Percentiles rank a stretch among this genome's conserved stretches.
These are phyloP conservation scores for Rhynchotus rufescens DNA, from an alignment of 2,797 vertebrate genomes.

Conservation along the genomic window DNA sequence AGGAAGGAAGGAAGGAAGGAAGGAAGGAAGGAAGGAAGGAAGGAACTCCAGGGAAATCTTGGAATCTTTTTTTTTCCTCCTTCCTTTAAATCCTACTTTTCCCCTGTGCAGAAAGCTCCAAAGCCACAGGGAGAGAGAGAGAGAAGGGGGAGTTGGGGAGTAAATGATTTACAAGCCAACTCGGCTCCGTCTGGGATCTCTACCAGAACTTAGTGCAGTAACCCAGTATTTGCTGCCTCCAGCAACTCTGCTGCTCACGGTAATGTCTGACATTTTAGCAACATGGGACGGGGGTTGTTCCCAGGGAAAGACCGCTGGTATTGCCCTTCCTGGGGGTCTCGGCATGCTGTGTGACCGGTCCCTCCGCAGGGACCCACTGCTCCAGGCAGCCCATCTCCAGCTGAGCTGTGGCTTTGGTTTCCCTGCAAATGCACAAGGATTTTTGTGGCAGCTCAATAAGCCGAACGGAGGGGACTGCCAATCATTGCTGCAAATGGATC, in stretches of 20 bases:
- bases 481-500: constrained; percentile 34
- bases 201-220: background rate
- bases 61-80: too few species aligned
- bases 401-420: background rate
- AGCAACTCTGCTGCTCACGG: background rate
- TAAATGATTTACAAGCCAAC: background rate
- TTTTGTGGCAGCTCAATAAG: constrained; percentile 29
- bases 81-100: background rate
- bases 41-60: background rate
- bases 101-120: background rate
- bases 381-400: background rate
- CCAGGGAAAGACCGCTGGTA: background rate
- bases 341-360: too few species aligned
- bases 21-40: background rate
- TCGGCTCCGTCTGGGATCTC: background rate
- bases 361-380: background rate
- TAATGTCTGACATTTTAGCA: background rate
- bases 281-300: background rate
- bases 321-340: accelerated
- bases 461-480: constrained; percentile 45
- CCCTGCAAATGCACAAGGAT: background rate
- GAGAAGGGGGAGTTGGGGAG: too few species aligned
- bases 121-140: background rate
- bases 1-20: too few species aligned
- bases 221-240: background rate